Percentiles rank a stretch among this genome's conserved stretches.
Conservation (phyloP, 2,888 invertebrate genomes). For the Hydriomena furcata region DNA sequence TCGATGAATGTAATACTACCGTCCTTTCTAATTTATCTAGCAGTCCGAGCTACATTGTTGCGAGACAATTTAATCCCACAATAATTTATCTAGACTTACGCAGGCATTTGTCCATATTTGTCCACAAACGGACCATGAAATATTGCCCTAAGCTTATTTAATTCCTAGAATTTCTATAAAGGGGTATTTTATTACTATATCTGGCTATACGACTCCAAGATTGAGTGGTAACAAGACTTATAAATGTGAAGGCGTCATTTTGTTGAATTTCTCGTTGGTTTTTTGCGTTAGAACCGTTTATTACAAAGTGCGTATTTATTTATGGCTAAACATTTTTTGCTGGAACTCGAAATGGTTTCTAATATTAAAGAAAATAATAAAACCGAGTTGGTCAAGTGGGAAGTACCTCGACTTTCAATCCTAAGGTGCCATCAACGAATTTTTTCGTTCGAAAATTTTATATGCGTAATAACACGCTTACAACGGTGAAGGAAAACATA, state of each 20-base stretch:
- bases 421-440: too few species aligned
- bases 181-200: constrained; percentile 15
- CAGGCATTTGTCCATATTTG: constrained; percentile 29
- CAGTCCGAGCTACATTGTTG: constrained; percentile 22
- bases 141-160: constrained; percentile 18
- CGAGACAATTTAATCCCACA: constrained; percentile 32
- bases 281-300: neutral
- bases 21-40: neutral
- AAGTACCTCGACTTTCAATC: too few species aligned
- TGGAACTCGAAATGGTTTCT: too few species aligned
- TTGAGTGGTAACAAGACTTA: constrained; percentile 12
- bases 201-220: constrained; percentile 14
- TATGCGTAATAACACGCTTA: too few species aligned
- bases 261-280: constrained; percentile 8
- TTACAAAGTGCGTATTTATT: too few species aligned
- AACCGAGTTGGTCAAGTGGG: too few species aligned
- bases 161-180: constrained; percentile 9
- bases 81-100: constrained; percentile 26
- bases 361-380: too few species aligned
- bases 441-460: too few species aligned
- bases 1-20: neutral
- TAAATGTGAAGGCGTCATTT: constrained; percentile 1
- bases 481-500: too few species aligned
- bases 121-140: constrained; percentile 20
- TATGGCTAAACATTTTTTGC: too few species aligned